phyloP scores from a whole-genome alignment of 2,113 vertebrate species.

The Ceyx cyanopectus region DNA sequence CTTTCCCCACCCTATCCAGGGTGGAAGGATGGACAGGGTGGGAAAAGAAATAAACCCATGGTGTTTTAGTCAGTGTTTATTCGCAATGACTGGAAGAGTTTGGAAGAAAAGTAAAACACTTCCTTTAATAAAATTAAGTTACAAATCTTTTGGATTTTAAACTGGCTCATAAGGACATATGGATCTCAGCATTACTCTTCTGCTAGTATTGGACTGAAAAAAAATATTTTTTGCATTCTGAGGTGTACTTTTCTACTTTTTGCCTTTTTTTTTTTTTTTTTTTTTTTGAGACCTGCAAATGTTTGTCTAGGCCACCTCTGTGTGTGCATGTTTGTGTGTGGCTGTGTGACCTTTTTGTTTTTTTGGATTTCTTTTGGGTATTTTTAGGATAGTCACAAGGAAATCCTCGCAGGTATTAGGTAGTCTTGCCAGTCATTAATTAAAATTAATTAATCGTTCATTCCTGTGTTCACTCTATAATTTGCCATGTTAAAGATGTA shows the following conservation, averaged over 20 bases:
- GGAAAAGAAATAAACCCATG: neutral
- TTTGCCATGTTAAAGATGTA: neutral
- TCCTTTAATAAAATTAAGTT: neutral
- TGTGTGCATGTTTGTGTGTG: neutral
- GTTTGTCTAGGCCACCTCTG: neutral
- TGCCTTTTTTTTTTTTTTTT: neutral
- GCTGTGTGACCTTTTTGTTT: neutral
- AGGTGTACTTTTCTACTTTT: neutral
- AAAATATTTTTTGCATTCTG: neutral
- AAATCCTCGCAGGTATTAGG: neutral
- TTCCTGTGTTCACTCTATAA: neutral
- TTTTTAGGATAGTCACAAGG: neutral
- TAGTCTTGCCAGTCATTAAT: neutral
- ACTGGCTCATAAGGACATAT: neutral
- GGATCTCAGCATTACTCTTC: neutral
- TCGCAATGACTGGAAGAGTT: neutral
- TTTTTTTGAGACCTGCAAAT: neutral
- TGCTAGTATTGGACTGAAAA: neutral
- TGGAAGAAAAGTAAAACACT: neutral
- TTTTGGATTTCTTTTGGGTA: neutral
- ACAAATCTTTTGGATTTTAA: neutral
- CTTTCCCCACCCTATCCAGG: neutral
- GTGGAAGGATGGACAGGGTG: accelerated
- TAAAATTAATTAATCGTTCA: neutral
- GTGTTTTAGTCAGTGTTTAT: neutral